Evolutionary conservation across 1,140 invertebrate species (phyloP), one percentile per base, ranked within the genome.

Genomic region (Aphaenogaster ashmeadi): DNA sequence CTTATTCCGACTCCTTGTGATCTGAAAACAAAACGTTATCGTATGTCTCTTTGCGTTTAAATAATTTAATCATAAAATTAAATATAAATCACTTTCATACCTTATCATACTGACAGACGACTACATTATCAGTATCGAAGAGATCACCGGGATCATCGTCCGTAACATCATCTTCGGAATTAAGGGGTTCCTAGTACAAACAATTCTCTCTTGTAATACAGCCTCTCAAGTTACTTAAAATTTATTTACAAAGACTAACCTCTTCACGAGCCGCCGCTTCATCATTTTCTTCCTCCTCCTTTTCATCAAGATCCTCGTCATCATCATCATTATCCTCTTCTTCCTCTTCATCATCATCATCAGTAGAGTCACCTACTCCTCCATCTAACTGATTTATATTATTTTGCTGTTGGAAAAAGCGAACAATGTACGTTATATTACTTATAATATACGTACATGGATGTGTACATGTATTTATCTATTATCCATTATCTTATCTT

Each of bases 91-190:
- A 36, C 11, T 44, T 21, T 36, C 15, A 15, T 96, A 98, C 98
- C 96, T 99, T 99, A 96, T 99, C 99, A 96, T 99, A 99, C 94
- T 99, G 99, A 95, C 99, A 99, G 47, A 99, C 99, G 87, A 99
- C 98, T 79, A 99, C 99, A 96, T 99, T 99, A 89, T 99, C 99
- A 69, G 99, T 99, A 92, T 99, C 99, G 96, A 99, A 99, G 93
- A 99, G 96, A 94, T 99, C 99, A 87, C 97, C 96, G 0, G 98
- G 98, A 95, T 99, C 99, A 93, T 99, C 99, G 94, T 99, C 99
- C 81, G 98, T 99, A 0, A 99, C 98, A 96, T 99, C 99, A 95
- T 99, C 98, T 91, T 97, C 98, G 21, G 98, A 99, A 95, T 99
- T 99, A 0, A 99, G 95, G 0, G 99, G 99, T 94, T 99, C 99